Evolutionary conservation across 2,797 vertebrate species (phyloP).

Genomic region (Thamnophis elegans): DNA sequence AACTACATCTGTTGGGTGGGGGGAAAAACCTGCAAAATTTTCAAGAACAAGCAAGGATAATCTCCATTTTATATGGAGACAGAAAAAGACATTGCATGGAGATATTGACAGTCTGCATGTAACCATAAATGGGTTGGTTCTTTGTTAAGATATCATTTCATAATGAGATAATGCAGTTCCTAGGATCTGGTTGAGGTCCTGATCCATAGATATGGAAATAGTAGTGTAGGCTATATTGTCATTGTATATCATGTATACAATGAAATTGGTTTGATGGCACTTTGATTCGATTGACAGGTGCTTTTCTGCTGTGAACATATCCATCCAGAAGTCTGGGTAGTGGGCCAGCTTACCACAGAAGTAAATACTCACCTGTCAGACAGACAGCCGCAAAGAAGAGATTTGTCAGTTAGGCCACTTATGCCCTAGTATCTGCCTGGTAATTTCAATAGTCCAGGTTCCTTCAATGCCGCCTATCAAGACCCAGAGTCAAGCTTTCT

Average conservation of each 20-base stretch:
- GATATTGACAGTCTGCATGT: background rate
- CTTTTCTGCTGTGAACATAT: background rate
- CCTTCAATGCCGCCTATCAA: background rate
- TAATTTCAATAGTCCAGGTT: background rate
- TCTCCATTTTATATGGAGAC: background rate
- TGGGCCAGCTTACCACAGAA: background rate
- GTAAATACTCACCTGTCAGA: conserved; percentile 74
- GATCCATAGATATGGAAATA: background rate
- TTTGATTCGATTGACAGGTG: background rate
- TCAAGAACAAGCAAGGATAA: too few relatives aligned
- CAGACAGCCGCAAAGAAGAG: conserved; percentile 76
- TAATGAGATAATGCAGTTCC: background rate
- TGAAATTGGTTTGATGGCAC: background rate
- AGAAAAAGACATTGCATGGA: background rate
- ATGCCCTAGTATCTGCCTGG: background rate
- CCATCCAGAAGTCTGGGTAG: background rate
- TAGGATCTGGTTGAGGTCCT: background rate
- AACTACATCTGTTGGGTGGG: too few relatives aligned
- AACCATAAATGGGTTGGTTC: background rate
- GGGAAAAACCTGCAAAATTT: background rate
- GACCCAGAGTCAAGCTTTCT: background rate
- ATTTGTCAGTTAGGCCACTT: conserved; percentile 58
- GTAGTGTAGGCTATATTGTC: too few relatives aligned
- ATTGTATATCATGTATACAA: too few relatives aligned
- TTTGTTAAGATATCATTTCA: background rate